Conservation (phyloP, 2,888 invertebrate species). For the Agrotis exclamationis region DNA sequence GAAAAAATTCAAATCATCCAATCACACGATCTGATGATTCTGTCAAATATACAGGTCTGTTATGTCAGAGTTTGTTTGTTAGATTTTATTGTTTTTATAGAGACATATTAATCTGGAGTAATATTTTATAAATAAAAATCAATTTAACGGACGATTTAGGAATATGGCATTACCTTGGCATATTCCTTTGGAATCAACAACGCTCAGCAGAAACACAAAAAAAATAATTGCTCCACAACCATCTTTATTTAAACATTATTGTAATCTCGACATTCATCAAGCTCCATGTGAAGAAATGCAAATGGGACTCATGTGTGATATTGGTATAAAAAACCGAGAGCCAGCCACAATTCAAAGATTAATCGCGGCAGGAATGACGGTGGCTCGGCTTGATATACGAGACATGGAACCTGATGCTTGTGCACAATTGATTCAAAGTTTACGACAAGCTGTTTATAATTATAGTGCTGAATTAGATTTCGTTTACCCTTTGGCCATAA, state of each 20-base stretch:
- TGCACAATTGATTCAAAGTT: constrained; percentile 84
- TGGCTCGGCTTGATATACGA: constrained; percentile 85
- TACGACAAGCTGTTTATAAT: constrained; percentile 87
- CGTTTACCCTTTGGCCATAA: constrained; percentile 87
- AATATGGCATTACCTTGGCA: constrained; percentile 87
- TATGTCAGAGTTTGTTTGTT: constrained; percentile 12
- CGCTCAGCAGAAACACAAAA: constrained; percentile 71
- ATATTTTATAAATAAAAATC: neutral
- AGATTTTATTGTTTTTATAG: constrained; percentile 1
- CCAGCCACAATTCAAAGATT: constrained; percentile 84
- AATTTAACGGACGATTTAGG: neutral
- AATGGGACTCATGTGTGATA: constrained; percentile 87
- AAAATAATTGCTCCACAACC: constrained; percentile 67
- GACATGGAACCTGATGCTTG: constrained; percentile 85
- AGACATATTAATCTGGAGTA: neutral
- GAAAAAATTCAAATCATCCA: no score
- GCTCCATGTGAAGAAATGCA: constrained; percentile 85
- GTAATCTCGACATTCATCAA: constrained; percentile 80
- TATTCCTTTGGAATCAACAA: constrained; percentile 81
- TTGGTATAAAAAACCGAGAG: constrained; percentile 81
- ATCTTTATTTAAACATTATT: constrained; percentile 81
- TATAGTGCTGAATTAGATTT: constrained; percentile 87
- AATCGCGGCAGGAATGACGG: constrained; percentile 87
- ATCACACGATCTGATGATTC: no score
- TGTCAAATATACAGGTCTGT: constrained; percentile 16